Percentiles rank a stretch among this genome's conserved stretches.
phyloP scores from a whole-genome alignment of 2,113 vertebrate species.

The Cottus gobio region DNA sequence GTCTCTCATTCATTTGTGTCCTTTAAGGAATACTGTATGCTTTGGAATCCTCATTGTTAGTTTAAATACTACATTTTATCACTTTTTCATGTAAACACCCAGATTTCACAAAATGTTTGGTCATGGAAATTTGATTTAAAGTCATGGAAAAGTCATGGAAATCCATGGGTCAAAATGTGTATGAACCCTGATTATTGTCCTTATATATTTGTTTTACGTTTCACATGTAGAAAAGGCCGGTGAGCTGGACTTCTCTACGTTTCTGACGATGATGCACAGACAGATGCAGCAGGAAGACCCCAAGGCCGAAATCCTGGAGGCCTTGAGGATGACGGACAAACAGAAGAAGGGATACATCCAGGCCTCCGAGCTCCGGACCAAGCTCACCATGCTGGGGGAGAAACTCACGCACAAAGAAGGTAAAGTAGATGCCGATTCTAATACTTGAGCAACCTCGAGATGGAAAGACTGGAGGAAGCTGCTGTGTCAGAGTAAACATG shows the following conservation, averaged over 20 bases:
- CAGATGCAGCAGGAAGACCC: conserved; percentile 95
- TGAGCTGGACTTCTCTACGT: conserved; percentile 95
- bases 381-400: conserved; percentile 92
- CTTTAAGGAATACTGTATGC: too few species aligned
- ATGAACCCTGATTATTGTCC: too few species aligned
- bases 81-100: too few species aligned
- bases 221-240: conserved; percentile 82
- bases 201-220: too few species aligned
- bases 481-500: background rate
- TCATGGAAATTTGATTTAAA: too few species aligned
- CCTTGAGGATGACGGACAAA: conserved; percentile 92
- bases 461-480: background rate
- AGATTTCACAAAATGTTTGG: too few species aligned
- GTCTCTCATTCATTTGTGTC: too few species aligned
- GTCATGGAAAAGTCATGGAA: too few species aligned
- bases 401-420: conserved; percentile 93
- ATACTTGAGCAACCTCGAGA: background rate
- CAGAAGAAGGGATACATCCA: conserved; percentile 89
- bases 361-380: conserved; percentile 87
- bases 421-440: conserved; percentile 45
- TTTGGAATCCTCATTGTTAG: too few species aligned
- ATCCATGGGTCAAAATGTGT: too few species aligned
- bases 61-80: too few species aligned
- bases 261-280: conserved; percentile 93
- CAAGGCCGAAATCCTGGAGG: conserved; percentile 89